Conservation (phyloP, 2,113 vertebrate genomes). For the Mola mola region DNA sequence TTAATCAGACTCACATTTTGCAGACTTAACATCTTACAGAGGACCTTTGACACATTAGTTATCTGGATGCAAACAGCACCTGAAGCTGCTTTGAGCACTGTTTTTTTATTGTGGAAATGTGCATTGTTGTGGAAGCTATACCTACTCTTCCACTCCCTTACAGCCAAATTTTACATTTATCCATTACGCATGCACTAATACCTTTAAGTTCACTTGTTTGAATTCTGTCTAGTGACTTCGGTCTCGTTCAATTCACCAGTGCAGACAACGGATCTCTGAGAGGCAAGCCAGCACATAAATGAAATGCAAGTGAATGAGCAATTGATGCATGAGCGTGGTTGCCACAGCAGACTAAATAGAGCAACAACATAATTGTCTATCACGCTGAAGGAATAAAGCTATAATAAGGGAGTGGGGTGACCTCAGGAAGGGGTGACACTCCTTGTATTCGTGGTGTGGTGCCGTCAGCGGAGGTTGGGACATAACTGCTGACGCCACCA, state of each 20-base stretch:
- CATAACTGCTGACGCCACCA: slow-evolving; percentile 80
- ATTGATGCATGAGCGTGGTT: slow-evolving; percentile 24
- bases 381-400: slow-evolving; percentile 64
- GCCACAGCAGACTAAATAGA: slow-evolving; percentile 68
- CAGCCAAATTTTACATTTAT: too few species aligned
- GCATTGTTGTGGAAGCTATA: too few species aligned
- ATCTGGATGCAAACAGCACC: too few species aligned
- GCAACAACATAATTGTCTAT: slow-evolving; percentile 72
- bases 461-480: slow-evolving; percentile 59
- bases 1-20: too few species aligned
- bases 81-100: too few species aligned
- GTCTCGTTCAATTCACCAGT: slow-evolving; percentile 8
- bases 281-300: slow-evolving; percentile 22
- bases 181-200: too few species aligned
- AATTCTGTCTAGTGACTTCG: background rate
- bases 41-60: too few species aligned
- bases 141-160: too few species aligned
- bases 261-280: slow-evolving; percentile 13
- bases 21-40: too few species aligned
- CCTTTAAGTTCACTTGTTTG: too few species aligned
- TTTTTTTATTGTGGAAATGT: too few species aligned
- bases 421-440: slow-evolving; percentile 60
- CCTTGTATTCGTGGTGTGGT: slow-evolving; percentile 39
- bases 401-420: slow-evolving; percentile 71
- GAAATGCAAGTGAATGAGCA: slow-evolving; percentile 52